Evolutionary conservation across 2,888 invertebrate species (phyloP), one percentile per base, ranked within the genome.

Genomic region (Pantelozetes paolii): DNA sequence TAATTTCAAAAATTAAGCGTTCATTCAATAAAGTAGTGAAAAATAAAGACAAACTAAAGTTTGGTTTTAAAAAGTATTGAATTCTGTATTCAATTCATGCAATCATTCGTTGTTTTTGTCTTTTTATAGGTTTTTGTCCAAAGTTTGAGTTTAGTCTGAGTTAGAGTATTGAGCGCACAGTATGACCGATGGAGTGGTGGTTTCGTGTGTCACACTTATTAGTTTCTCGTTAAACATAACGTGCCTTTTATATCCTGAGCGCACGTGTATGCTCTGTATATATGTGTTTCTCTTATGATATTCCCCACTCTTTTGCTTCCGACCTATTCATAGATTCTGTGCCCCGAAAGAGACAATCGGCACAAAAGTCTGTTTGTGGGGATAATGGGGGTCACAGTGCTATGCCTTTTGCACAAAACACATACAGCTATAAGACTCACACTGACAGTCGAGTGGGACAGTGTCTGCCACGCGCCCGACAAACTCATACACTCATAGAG

Each of bases 141-240:
- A 5, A 8, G 5, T 36, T 36, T 36, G 9, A 36, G 36, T 36
- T 36, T 36, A 9, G 9, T 5, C 9, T 36, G 9, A 36, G 36
- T 36, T 36, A 36, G 36, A 36, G 36, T 36, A 36, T 36, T 36
- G 36, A 36, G 5, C 36, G 36, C 36, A 36, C 50, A n/a, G 50
- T 50, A 8, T 45, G 45, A 18, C 45, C n/a, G 18, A 50, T 50
- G 18, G n/a, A 50, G 50, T 50, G 20, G 50, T 50, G 32, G 57
- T 64, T 36, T 64, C 64, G 64, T 36, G 13, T 36, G 64, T 64
- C 64, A 64, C 64, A 64, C 32, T 13, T 32, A 64, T 64, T 64
- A 64, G 36, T 64, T 20, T 64, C 64, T 64, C 64, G 64, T 64
- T 64, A 64, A 59, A 64, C 30, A 64, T 64, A 64, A 64, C 64